Evolutionary conservation across 2,888 invertebrate genomes (phyloP), one percentile per base, ranked within the genome.

Genomic region (Eueremaeus valkanovi): DNA sequence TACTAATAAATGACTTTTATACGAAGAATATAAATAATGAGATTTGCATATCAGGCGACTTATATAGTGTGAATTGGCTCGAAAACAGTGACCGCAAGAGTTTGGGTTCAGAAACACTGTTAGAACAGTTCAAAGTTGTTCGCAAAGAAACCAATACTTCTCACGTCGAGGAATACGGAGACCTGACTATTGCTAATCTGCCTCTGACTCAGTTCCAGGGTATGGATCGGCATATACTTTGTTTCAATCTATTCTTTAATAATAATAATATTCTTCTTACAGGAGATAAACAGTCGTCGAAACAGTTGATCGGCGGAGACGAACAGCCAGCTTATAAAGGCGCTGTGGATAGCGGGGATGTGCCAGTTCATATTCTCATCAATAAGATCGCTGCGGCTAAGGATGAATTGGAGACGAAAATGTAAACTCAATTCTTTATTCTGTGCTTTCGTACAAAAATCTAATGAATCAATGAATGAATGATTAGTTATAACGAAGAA

Each of bases 51-150:
- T 83, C 88, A 3, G 88, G 88, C 9, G 88, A 88, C 81, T 84
- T 87, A 5, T 88, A 87, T 82, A 87, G 86, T 78, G 86, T 88
- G 33, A 86, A 84, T 76, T 88, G 88, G 88, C 86, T 88, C 86
- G 84, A 87, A 80, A 86, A 75, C 75, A 77, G 78, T 3, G 79
- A 79, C 61, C 36, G 3, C 16, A 36, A 31, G 9, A 82, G 86
- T 77, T 79, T 87, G 45, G 80, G 80, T 3, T 77, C 78, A 21
- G 87, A 87, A 80, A 86, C 86, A 1, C 81, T 88, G 6, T 82
- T 85, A 68, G 81, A 84, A 73, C 88, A 88, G 81, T 88, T 82
- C 81, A 79, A 84, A 77, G 82, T 86, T 76, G 87, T 87, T 16
- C 85, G 85, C 79, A 81, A 83, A 55, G 84, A 85, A 80, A 88